Conservation (phyloP, 2,113 vertebrate species). For the Oxygymnocypris stewartii region DNA sequence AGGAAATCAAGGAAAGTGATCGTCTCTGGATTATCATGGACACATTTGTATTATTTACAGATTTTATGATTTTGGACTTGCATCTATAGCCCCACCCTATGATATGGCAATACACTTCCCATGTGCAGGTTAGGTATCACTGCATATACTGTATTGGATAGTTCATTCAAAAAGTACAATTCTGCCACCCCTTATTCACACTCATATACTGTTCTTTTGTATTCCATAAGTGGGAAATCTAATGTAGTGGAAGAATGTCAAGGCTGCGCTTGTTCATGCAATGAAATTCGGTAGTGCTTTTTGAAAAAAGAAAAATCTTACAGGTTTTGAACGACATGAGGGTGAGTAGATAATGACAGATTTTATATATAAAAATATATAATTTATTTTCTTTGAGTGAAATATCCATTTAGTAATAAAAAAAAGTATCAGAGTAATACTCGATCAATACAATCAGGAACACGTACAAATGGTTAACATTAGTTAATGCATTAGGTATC, state of each 20-base stretch:
- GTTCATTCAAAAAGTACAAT: not conserved
- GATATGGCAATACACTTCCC: not conserved
- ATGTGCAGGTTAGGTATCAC: not conserved
- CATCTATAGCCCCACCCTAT: not conserved
- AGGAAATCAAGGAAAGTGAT: not conserved
- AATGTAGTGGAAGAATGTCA: not conserved
- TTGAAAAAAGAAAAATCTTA: not conserved
- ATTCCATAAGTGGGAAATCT: too few species aligned
- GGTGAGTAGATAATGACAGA: not conserved
- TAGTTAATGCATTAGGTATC: not conserved
- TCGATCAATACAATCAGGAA: not conserved
- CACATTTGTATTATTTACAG: not conserved
- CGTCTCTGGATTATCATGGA: conserved; percentile 1
- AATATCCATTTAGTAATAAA: conserved; percentile 7
- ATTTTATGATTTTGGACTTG: too few species aligned
- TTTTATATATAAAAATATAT: not conserved
- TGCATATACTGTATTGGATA: not conserved
- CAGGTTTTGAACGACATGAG: not conserved
- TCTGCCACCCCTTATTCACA: not conserved
- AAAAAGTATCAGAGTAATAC: not conserved
- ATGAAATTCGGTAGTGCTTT: not conserved
- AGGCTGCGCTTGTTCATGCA: not conserved
- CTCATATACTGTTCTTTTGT: not conserved
- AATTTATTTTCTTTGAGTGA: too few species aligned
- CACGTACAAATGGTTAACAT: not conserved